Conservation (phyloP, 2,797 vertebrate species). For the Iguana delicatissima region DNA sequence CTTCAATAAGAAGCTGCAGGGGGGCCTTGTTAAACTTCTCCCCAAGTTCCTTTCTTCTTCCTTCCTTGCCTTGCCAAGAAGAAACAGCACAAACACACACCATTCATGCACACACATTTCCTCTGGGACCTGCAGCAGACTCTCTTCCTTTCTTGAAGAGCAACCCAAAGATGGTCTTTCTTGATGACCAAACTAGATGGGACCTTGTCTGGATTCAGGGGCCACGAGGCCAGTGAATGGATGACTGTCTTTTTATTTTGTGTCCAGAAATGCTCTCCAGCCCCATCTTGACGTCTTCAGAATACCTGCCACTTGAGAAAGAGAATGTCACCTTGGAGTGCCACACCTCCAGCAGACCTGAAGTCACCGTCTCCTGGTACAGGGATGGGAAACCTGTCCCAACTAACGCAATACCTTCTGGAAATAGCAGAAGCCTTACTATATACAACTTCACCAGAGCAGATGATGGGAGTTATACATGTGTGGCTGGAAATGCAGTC, state of each 20-base stretch:
- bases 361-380: constrained; percentile 7
- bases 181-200: neutral
- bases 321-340: constrained; percentile 29
- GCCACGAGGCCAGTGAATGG: neutral
- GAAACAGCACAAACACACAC: neutral
- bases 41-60: neutral
- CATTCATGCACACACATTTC: too few species aligned
- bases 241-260: neutral
- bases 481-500: constrained; percentile 21
- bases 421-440: constrained; percentile 8
- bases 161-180: too few species aligned
- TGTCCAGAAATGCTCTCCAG: constrained; percentile 22
- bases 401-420: neutral
- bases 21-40: neutral
- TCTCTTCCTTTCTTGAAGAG: neutral
- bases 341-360: neutral
- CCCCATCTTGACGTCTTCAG: neutral
- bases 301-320: accelerated
- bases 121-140: too few species aligned
- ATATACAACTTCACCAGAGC: neutral
- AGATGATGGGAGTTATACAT: constrained; percentile 21
- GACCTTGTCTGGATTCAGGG: neutral
- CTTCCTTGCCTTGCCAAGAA: too few species aligned
- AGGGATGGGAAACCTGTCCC: neutral
- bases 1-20: neutral